Percentiles rank a stretch among this genome's conserved stretches.
These are phyloP conservation scores for Ciconia boyciana DNA, from an alignment of 2,113 vertebrate genomes.

Conservation along the genomic window DNA sequence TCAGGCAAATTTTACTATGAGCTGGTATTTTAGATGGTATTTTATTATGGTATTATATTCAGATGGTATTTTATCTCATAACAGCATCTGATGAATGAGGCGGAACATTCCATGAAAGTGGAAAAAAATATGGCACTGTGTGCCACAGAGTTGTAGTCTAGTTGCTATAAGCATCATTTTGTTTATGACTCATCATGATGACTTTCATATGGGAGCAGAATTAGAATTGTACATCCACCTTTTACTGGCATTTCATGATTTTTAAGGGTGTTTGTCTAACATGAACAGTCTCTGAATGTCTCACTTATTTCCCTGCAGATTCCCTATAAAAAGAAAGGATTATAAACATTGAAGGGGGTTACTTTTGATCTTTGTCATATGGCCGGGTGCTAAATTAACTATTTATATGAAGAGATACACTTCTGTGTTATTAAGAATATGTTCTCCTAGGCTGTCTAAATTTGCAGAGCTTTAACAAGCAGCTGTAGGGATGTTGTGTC, in stretches of 20 bases:
- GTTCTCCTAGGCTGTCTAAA: background rate
- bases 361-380: background rate
- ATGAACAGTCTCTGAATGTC: background rate
- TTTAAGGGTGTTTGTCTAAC: constrained; percentile 7
- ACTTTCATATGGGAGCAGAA: constrained; percentile 22
- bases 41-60: background rate
- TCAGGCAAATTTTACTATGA: constrained; percentile 13
- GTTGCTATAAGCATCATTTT: constrained; percentile 36
- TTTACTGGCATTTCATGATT: constrained; percentile 28
- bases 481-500: background rate
- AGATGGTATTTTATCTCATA: constrained; percentile 26
- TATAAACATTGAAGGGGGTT: background rate
- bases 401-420: background rate
- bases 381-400: constrained; percentile 16
- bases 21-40: constrained; percentile 16
- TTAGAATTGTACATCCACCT: constrained; percentile 7
- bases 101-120: background rate
- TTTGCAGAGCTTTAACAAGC: background rate
- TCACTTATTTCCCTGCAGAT: background rate
- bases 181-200: constrained; percentile 44
- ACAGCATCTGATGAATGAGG: constrained; percentile 41
- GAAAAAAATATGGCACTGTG: background rate
- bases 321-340: background rate
- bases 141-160: background rate
- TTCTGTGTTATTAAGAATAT: background rate